Conservation (phyloP, 1,140 invertebrate genomes). For the Drosophila nikananu region DNA sequence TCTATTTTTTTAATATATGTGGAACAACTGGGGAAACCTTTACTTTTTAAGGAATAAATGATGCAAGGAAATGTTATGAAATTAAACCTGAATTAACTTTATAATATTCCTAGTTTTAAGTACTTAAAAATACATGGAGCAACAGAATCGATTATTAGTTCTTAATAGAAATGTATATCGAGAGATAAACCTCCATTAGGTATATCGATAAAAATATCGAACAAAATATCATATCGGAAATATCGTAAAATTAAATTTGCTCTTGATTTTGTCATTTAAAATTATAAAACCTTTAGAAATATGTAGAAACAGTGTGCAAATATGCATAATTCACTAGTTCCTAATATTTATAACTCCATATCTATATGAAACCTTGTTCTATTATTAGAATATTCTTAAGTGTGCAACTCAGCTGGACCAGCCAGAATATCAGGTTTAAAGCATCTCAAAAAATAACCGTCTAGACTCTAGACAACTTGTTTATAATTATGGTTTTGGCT, state of each 20-base stretch:
- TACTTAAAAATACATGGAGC: no score
- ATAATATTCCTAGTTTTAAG: no score
- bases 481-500: constrained; percentile 7
- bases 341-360: constrained; percentile 15
- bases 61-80: neutral
- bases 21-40: neutral
- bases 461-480: constrained; percentile 24
- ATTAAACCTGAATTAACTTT: no score
- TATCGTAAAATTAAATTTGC: neutral
- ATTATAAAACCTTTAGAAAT: neutral
- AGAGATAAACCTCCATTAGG: no score
- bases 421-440: constrained; percentile 33
- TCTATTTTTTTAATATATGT: neutral
- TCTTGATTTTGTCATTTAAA: neutral
- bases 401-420: neutral
- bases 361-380: constrained; percentile 2
- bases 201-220: no score
- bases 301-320: neutral
- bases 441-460: neutral
- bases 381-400: constrained; percentile 5
- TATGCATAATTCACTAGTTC: neutral
- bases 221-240: no score
- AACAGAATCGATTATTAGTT: no score
- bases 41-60: neutral
- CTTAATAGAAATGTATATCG: no score